Evolutionary conservation across 2,113 vertebrate species (phyloP).

Genomic region (Rousettus leschenaultii): DNA sequence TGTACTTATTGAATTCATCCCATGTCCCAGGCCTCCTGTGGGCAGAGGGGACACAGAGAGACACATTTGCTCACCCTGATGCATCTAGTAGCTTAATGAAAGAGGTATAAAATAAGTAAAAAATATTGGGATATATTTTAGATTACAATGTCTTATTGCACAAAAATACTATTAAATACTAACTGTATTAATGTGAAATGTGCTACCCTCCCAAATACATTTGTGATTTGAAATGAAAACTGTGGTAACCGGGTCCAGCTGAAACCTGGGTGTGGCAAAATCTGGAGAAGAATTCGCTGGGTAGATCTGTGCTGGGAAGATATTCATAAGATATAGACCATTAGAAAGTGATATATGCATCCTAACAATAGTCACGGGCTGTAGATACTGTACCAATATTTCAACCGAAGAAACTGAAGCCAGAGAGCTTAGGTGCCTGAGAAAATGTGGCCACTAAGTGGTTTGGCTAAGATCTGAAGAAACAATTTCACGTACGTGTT

Average conservation of each 20-base stretch:
- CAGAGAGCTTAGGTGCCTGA: background rate
- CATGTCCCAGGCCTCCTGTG: background rate
- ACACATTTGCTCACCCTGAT: background rate
- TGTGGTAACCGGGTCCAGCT: background rate
- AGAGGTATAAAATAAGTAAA: background rate
- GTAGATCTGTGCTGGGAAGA: background rate
- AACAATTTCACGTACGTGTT: accelerated
- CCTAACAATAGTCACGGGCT: no score
- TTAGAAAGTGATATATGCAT: background rate
- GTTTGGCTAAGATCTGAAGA: background rate
- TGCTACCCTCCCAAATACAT: background rate
- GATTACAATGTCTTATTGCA: background rate
- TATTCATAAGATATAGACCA: background rate
- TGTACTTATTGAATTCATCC: background rate
- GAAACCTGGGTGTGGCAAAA: background rate
- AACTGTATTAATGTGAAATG: background rate
- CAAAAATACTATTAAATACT: background rate
- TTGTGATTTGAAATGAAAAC: background rate
- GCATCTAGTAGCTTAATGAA: background rate
- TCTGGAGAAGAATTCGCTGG: background rate
- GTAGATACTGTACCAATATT: background rate
- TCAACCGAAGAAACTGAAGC: background rate
- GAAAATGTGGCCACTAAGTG: background rate
- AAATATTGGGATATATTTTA: background rate
- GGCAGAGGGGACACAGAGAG: background rate